Conservation (phyloP, 2,113 vertebrate genomes). For the Dasyurus viverrinus region DNA sequence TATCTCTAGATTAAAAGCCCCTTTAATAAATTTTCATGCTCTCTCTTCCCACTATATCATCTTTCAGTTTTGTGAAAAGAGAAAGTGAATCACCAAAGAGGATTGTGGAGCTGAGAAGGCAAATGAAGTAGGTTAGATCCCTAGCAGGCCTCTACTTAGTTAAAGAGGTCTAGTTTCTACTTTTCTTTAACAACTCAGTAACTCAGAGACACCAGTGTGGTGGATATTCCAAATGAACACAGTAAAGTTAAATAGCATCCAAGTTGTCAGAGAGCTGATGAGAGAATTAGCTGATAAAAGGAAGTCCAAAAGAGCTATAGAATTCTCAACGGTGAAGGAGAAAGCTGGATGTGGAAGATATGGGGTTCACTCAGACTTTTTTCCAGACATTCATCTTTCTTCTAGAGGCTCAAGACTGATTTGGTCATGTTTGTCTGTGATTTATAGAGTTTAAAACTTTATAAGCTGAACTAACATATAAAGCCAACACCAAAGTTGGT, state of each 20-base stretch:
- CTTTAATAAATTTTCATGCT: not conserved
- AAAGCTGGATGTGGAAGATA: not conserved
- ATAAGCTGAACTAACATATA: not conserved
- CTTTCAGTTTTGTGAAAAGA: not conserved
- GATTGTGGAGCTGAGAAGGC: not conserved
- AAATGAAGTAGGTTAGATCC: not conserved
- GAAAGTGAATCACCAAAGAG: not conserved
- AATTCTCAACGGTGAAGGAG: not conserved
- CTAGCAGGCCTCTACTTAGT: not conserved
- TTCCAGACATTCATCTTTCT: not conserved
- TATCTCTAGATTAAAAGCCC: not conserved
- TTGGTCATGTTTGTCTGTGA: conserved; percentile 22
- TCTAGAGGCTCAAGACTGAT: not conserved
- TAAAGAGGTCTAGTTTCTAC: not conserved
- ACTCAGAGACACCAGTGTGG: not conserved
- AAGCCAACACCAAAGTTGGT: conserved; percentile 22
- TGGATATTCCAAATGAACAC: not conserved
- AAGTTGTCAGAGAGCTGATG: not conserved
- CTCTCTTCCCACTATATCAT: not conserved
- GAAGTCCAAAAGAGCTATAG: not conserved
- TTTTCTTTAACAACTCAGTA: not conserved
- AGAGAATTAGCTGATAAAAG: not conserved
- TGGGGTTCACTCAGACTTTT: not conserved
- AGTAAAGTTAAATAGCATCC: not conserved
- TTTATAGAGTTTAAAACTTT: not conserved